Conservation (phyloP, 2,888 invertebrate species). For the Isoperla grammatica region DNA sequence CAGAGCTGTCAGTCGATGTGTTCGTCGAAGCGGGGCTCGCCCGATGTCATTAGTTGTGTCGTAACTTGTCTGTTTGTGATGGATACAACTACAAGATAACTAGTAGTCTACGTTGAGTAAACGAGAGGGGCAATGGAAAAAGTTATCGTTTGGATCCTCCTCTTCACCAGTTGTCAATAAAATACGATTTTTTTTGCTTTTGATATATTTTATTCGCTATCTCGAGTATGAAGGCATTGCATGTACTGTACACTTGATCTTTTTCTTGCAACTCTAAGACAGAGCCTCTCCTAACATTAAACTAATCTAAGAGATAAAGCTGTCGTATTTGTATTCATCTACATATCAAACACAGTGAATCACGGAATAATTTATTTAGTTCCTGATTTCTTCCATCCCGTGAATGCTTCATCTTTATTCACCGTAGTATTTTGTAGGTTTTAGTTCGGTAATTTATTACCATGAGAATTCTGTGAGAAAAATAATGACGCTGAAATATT, state of each 20-base stretch:
- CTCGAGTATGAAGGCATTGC: too few relatives aligned
- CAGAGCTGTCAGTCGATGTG: slow-evolving; percentile 20
- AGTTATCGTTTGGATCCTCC: slow-evolving; percentile 8
- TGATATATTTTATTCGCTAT: too few relatives aligned
- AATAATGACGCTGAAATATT: slow-evolving; percentile 20
- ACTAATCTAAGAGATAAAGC: too few relatives aligned
- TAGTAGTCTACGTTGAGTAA: slow-evolving; percentile 15
- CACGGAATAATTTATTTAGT: too few relatives aligned
- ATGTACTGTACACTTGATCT: too few relatives aligned
- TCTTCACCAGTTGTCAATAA: slow-evolving; percentile 5
- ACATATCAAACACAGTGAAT: too few relatives aligned
- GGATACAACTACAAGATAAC: slow-evolving; percentile 34
- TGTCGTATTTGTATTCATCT: too few relatives aligned
- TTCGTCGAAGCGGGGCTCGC: background rate
- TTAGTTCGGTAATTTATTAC: slow-evolving; percentile 4
- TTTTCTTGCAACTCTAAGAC: too few relatives aligned
- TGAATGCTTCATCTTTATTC: too few relatives aligned
- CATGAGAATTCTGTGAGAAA: background rate
- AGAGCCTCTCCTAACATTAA: too few relatives aligned
- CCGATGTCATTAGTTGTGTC: slow-evolving; percentile 30
- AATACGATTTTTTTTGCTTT: too few relatives aligned
- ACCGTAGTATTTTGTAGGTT: background rate
- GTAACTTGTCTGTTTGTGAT: slow-evolving; percentile 40
- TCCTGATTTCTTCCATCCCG: too few relatives aligned
- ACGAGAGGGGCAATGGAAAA: slow-evolving; percentile 4